phyloP scores from a whole-genome alignment of 2,797 vertebrate genomes.

The Poecilia picta region DNA sequence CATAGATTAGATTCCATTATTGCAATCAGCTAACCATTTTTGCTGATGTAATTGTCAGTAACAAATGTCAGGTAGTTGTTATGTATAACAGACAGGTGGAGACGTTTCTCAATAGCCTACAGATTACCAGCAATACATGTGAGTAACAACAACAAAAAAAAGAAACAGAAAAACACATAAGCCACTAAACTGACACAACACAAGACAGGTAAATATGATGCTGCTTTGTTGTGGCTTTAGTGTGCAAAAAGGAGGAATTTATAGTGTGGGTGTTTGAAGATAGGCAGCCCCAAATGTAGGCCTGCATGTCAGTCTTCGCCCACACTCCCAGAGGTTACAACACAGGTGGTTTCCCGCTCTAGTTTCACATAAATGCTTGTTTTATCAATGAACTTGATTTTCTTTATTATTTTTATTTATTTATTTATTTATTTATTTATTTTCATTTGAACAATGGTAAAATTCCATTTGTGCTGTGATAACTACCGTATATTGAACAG shows the following conservation, averaged over 20 bases:
- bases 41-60: conserved; percentile 4
- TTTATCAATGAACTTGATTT: conserved; percentile 65
- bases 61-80: background rate
- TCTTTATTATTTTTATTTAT: too few species aligned
- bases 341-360: conserved; percentile 72
- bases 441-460: background rate
- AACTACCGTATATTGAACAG: background rate
- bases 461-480: background rate
- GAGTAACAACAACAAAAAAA: conserved; percentile 14
- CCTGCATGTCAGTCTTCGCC: conserved; percentile 44
- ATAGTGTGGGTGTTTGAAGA: conserved; percentile 72
- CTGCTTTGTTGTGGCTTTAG: conserved; percentile 70
- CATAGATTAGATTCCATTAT: background rate
- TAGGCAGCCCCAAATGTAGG: conserved; percentile 58
- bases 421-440: too few species aligned
- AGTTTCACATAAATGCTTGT: conserved; percentile 69
- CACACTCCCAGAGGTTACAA: conserved; percentile 47
- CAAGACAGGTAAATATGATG: conserved; percentile 46
- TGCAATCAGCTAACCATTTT: background rate
- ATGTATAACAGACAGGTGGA: background rate
- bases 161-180: background rate
- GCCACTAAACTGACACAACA: conserved; percentile 33
- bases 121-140: conserved; percentile 17
- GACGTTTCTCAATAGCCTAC: conserved; percentile 9
- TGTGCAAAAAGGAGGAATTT: conserved; percentile 51